Percentiles rank a stretch among this genome's conserved stretches.
Evolutionary conservation across 2,113 vertebrate genomes (phyloP).

Genomic region (Mus pahari): DNA sequence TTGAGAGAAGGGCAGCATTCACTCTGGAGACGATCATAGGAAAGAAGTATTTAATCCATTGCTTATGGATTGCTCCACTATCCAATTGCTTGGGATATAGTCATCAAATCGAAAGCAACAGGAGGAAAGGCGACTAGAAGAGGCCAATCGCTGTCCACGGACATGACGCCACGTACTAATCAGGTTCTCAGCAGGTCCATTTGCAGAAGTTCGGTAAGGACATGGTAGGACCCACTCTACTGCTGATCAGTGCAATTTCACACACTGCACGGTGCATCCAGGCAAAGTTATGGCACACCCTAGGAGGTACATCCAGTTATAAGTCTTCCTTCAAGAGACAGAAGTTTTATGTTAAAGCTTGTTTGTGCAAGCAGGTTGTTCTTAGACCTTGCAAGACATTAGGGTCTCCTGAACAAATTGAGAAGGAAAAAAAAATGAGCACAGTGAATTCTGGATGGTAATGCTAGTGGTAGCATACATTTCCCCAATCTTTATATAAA

Average conservation of each 20-base stretch:
- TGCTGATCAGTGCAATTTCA: constrained; percentile 4
- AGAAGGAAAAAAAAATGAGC: background rate
- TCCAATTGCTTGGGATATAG: constrained; percentile 8
- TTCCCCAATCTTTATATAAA: background rate
- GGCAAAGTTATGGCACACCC: background rate
- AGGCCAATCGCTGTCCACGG: background rate
- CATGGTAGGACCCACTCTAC: background rate
- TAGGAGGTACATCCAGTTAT: background rate
- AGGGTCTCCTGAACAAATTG: background rate
- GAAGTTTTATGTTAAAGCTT: background rate
- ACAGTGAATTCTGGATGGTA: background rate
- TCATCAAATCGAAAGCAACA: background rate
- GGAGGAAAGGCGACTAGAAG: background rate
- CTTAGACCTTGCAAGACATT: background rate
- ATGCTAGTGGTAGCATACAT: background rate
- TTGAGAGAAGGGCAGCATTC: background rate
- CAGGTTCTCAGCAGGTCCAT: constrained; percentile 20
- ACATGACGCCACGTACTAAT: constrained; percentile 29
- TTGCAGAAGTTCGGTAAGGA: background rate
- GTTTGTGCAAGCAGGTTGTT: background rate
- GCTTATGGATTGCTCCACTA: background rate
- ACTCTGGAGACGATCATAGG: background rate
- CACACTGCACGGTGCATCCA: background rate
- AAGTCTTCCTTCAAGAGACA: background rate
- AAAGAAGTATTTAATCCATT: background rate